A percentile compares a stretch with the other conserved stretches of the same genome.
These are phyloP conservation scores for Lytechinus variegatus DNA, from an alignment of 35 echinoderm and acorn worm genomes.

Conservation along the genomic window DNA sequence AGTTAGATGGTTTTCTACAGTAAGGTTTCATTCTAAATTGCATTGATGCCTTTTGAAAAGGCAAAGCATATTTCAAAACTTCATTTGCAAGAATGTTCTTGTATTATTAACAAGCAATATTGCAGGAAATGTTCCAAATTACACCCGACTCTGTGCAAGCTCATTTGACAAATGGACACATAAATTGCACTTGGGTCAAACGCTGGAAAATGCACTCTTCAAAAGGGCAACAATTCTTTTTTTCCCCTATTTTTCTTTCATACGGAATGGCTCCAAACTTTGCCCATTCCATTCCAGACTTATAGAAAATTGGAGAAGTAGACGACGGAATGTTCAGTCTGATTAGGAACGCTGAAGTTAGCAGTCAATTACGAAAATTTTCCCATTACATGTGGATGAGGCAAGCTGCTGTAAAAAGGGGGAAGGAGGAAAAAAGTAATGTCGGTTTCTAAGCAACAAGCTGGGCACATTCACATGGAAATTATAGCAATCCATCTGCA, in stretches of 20 bases:
- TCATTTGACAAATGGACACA: background rate
- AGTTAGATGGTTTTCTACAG: too few relatives aligned
- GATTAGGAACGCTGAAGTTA: background rate
- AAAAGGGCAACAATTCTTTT: background rate
- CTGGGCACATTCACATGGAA: background rate
- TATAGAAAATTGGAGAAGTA: background rate
- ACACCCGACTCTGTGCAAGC: background rate
- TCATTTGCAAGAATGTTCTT: background rate
- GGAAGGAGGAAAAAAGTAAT: background rate
- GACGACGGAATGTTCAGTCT: background rate
- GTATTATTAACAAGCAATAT: background rate
- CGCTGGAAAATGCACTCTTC: background rate
- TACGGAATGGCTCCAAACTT: background rate
- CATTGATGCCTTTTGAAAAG: background rate
- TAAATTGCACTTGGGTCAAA: conserved; percentile 1
- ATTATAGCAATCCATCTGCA: background rate
- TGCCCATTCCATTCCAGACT: background rate
- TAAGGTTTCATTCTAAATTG: background rate
- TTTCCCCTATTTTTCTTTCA: background rate
- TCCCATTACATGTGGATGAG: background rate
- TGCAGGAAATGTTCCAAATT: background rate
- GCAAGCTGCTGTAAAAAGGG: background rate
- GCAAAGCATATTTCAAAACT: background rate
- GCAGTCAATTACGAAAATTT: background rate
- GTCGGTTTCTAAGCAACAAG: background rate